Base-by-base conservation (phyloP, 1,140 invertebrate species). In the Philopotamus ludificatus region DNA sequence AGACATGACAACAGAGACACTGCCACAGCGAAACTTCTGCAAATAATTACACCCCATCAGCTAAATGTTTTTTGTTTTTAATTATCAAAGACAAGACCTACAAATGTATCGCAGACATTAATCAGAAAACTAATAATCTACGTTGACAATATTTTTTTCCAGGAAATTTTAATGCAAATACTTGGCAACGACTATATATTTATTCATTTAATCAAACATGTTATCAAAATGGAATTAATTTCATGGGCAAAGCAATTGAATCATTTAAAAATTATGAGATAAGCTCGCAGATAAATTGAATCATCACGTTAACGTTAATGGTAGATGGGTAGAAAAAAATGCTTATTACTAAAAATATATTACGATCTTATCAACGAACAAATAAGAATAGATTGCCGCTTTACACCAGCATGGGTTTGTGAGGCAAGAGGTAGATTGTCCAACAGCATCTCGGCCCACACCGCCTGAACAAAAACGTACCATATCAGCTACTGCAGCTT, bases 11-110 rank as follows among this genome's bases (percentile, higher is more conserved):
- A 80, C 78, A 75, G 77, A 70, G 53, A 64, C 50, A 76, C 75
- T 76, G 74, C 77, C 77, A 79, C 77, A 79, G 74, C 77, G 74
- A 81, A 77, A 80, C 76, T 81, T 81, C 80, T 81, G 80, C 77
- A 81, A 81, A 81, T 81, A 79, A 81, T 80, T 60, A 80, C 71
- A 76, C 76, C 79, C 79, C 77, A 78, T 81, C 76, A 81, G 78
- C 77, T 71, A 54, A 34, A 66, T 63, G 57, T 63, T 63, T 25
- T 10, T 47, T 47, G 44, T 42, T 21, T 42, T 39, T n/a, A n/a
- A n/a, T n/a, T n/a, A n/a, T n/a, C n/a, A 57, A n/a, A n/a, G 26
- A 18, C 42, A 60, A 47, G n/a, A 57, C 54, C 54, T 57, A 57
- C 39, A 4, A 39, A 3, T 57, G 39, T 57, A 39, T 50, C n/a